phyloP scores from a whole-genome alignment of 2,113 vertebrate species.

The Eurypyga helias region DNA sequence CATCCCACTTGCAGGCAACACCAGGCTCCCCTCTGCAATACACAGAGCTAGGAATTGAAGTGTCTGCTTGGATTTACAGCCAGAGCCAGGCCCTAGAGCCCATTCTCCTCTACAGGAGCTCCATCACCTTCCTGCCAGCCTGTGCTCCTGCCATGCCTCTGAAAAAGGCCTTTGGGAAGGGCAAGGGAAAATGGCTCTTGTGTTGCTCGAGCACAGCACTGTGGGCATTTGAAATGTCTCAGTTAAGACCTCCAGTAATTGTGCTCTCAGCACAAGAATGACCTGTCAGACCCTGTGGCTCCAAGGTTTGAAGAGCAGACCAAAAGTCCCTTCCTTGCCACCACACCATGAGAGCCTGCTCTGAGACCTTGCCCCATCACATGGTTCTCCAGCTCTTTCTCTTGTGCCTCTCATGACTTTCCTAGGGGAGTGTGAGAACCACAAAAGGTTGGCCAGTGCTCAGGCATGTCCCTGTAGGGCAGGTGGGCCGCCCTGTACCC shows the following conservation, averaged over 20 bases:
- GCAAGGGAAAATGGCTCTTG: background rate
- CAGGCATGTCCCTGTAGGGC: accelerated
- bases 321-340: background rate
- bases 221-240: background rate
- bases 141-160: background rate
- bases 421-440: background rate
- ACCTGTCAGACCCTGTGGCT: background rate
- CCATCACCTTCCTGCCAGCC: background rate
- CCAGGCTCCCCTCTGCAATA: background rate
- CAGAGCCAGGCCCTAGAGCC: background rate
- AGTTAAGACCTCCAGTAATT: background rate
- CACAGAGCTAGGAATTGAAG: background rate
- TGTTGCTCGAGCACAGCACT: background rate
- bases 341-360: background rate
- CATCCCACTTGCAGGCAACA: background rate
- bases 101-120: background rate
- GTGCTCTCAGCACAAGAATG: background rate
- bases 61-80: background rate
- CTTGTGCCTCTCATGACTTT: background rate
- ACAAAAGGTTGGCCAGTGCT: background rate
- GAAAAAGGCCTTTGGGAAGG: background rate
- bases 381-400: background rate
- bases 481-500: background rate
- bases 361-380: background rate
- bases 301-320: background rate